Conservation (phyloP, 2,113 vertebrate genomes). For the Marmota flaviventris region DNA sequence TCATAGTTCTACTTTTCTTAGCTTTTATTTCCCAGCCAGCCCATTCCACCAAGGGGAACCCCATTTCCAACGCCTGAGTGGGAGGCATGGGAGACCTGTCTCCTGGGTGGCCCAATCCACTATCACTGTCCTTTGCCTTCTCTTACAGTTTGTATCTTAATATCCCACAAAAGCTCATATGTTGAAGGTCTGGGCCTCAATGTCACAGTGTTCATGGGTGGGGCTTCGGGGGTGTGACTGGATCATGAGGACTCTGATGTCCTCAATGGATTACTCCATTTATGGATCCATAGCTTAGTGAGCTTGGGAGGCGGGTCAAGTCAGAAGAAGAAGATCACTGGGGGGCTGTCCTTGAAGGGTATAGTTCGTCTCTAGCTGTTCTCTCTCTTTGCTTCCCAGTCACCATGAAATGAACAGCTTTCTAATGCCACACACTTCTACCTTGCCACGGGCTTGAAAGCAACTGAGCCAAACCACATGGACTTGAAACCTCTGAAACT, state of each 20-base stretch:
- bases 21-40: too few species aligned
- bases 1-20: too few species aligned
- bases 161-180: background rate
- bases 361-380: background rate
- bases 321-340: background rate
- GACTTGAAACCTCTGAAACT: too few species aligned
- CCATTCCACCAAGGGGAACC: too few species aligned
- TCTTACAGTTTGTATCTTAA: background rate
- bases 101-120: background rate
- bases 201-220: background rate
- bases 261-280: too few species aligned
- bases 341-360: background rate
- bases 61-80: too few species aligned
- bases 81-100: too few species aligned
- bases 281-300: background rate
- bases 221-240: background rate
- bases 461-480: background rate
- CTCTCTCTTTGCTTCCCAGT: background rate
- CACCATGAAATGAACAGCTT: background rate
- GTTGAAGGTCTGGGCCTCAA: background rate
- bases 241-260: background rate
- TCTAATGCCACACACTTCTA: background rate
- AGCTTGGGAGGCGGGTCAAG: background rate
- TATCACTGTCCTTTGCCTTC: background rate
- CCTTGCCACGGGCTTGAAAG: background rate